Conservation (phyloP, 2,797 vertebrate genomes). For the Macropus fuliginosus region DNA sequence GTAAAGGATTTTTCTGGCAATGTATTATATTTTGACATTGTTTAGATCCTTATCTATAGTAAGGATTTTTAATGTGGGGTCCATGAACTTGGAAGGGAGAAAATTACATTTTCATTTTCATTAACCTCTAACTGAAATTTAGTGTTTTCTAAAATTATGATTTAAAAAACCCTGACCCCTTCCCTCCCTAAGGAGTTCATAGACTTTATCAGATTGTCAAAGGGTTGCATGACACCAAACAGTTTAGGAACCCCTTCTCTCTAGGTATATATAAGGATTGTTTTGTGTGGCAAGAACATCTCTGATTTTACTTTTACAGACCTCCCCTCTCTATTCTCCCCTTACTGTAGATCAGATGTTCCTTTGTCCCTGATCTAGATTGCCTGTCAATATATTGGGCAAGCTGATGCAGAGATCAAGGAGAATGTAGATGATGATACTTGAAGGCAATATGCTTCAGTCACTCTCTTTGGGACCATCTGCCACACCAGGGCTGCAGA, state of each 20-base stretch:
- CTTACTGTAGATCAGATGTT: neutral
- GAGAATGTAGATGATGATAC: neutral
- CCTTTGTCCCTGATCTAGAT: neutral
- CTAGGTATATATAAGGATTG: neutral
- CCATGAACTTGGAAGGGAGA: neutral
- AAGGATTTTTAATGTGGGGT: neutral
- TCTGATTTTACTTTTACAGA: neutral
- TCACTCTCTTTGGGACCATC: neutral
- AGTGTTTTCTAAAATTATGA: neutral
- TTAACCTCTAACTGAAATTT: neutral
- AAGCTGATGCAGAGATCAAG: neutral
- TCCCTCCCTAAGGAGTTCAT: neutral
- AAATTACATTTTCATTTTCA: neutral
- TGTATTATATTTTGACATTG: neutral
- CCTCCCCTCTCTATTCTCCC: neutral
- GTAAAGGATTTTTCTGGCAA: neutral
- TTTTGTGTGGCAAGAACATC: neutral
- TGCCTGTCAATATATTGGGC: neutral
- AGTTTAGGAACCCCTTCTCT: neutral
- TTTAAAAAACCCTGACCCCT: neutral
- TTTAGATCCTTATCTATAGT: neutral
- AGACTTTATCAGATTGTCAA: neutral
- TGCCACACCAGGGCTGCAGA: neutral
- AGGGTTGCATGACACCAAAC: neutral
- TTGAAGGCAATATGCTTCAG: neutral